Conservation (phyloP, 2,113 vertebrate genomes). For the Halichoerus grypus region DNA sequence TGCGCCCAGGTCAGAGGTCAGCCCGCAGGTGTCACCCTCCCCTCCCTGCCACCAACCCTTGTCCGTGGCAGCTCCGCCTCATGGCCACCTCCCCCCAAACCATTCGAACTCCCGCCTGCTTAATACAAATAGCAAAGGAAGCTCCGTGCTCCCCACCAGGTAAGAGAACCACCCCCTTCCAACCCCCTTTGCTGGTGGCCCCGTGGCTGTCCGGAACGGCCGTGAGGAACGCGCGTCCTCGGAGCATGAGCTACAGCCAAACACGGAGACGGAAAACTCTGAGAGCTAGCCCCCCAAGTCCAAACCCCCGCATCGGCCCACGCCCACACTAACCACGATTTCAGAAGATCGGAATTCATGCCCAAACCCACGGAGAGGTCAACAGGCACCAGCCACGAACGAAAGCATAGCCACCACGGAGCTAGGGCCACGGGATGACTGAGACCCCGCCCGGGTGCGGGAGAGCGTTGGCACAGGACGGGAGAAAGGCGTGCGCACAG, state of each 20-base stretch:
- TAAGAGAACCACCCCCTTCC: background rate
- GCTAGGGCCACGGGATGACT: fast-evolving
- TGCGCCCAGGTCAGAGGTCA: fast-evolving
- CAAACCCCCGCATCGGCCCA: fast-evolving
- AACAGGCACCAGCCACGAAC: fast-evolving
- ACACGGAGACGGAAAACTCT: too few relatives aligned
- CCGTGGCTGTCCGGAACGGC: too few relatives aligned
- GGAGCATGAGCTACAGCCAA: background rate
- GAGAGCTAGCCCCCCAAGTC: fast-evolving
- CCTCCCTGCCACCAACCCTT: too few relatives aligned
- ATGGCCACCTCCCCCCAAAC: background rate
- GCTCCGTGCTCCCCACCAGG: fast-evolving
- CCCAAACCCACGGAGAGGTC: background rate
- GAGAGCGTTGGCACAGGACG: fast-evolving
- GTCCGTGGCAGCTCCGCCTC: too few relatives aligned
- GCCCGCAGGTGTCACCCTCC: fast-evolving
- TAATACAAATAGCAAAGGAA: background rate
- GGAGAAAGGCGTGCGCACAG: fast-evolving
- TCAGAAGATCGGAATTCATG: background rate
- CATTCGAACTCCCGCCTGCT: background rate
- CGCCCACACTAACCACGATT: fast-evolving
- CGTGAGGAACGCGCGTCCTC: background rate
- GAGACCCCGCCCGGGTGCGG: background rate
- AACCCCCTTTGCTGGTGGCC: background rate
- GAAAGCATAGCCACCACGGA: background rate